Evolutionary conservation across 92 coral and sea anemone genomes (phyloP), one percentile per base, ranked within the genome.

Genomic region (Epizoanthus rinbou): DNA sequence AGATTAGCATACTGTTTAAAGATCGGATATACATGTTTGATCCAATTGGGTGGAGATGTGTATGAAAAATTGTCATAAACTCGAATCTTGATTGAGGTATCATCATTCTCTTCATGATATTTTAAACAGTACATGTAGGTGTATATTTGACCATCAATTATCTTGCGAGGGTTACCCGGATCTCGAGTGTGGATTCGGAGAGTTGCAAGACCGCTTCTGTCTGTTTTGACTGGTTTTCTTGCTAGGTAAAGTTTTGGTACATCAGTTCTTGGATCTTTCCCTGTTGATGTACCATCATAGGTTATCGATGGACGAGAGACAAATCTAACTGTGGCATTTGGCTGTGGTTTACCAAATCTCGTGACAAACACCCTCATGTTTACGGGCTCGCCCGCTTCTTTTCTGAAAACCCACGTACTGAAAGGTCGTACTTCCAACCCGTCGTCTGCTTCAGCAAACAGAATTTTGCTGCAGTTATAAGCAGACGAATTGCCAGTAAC

Each of bases 1-100:
- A 93, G 87, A 50, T 82, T 89, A n/a, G 95, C 98, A 72, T 93
- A 93, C 35, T 86, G 98, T 62, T 89, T 87, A 21, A 93, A 91
- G 6, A 93, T 93, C 1, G 98, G 98, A 60, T 73, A 85, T 4
- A 93, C 80, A 60, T 93, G 74, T 23, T 83, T 89, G 24, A 93
- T 57, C 98, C 98, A 93, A 1, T 89, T 91, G 62, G 95, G 86
- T 16, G 85, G 69, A 17, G 81, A 66, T 0, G 53, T 52, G 21
- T 28, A 69, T 0, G 43, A 5, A 35, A 84, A 84, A 2, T 85
- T 9, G 73, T 90, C 89, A 43, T 66, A 90, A 5, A 75, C 91
- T 13, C 25, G 66, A 54, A 93, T 84, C 50, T 81, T 83, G 66
- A 90, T 54, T 11, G 89, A 57, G 5, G 86, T 63, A 37, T 88